Conservation (phyloP, 2,888 invertebrate species). For the Acleris sparsana region DNA sequence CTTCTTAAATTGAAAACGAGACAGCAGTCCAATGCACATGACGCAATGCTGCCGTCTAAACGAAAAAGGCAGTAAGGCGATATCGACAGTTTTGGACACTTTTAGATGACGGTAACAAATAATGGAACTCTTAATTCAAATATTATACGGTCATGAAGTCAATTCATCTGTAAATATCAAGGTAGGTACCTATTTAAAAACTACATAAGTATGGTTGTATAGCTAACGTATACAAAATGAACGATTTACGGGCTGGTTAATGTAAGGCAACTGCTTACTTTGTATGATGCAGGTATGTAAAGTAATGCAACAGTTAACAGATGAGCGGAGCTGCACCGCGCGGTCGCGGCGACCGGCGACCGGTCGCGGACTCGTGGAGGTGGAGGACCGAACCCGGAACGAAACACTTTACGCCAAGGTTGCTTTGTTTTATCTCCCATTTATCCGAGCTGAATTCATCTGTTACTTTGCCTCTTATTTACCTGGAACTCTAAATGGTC, state of each 20-base stretch:
- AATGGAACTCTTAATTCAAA: no score
- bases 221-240: no score
- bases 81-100: no score
- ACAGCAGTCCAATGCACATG: no score
- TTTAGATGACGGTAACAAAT: no score
- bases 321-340: constrained; percentile 29
- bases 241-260: background rate
- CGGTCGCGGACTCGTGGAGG: constrained; percentile 49
- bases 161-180: no score
- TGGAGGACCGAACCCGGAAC: constrained; percentile 72
- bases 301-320: constrained; percentile 42
- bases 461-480: constrained; percentile 43
- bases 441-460: constrained; percentile 53
- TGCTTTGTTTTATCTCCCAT: constrained; percentile 64
- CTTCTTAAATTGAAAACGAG: no score
- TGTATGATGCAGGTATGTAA: constrained; percentile 5
- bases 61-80: no score
- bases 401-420: constrained; percentile 69
- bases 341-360: constrained; percentile 57
- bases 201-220: no score
- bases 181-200: no score
- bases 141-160: no score
- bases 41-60: no score
- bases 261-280: background rate
- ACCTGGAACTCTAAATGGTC: constrained; percentile 9